A percentile compares a stretch with the other conserved stretches of the same genome.
These are phyloP conservation scores for Semnornis frantzii DNA, from an alignment of 2,113 vertebrate genomes.

Conservation along the genomic window DNA sequence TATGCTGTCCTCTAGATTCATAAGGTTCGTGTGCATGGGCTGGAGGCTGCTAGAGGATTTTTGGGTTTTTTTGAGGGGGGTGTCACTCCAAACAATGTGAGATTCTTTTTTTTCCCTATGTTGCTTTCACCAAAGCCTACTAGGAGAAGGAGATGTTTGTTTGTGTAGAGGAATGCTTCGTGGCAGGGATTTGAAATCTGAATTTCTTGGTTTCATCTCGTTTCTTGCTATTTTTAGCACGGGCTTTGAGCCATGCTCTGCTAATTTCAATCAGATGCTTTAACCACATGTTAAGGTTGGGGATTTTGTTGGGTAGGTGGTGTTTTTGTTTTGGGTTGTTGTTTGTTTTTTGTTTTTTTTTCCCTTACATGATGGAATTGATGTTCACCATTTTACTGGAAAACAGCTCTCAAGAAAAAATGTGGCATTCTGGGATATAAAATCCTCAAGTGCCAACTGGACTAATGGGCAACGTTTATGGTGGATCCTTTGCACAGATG, in stretches of 20 bases:
- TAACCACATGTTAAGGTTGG: not conserved
- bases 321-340: too few species aligned
- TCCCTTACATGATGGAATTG: not conserved
- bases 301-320: too few species aligned
- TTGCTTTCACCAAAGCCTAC: not conserved
- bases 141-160: not conserved
- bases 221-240: slow-evolving; percentile 13
- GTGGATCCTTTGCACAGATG: not conserved
- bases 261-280: not conserved
- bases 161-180: not conserved
- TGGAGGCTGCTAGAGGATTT: not conserved
- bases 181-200: not conserved
- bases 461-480: not conserved
- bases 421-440: not conserved
- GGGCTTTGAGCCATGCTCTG: not conserved
- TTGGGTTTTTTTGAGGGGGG: too few species aligned
- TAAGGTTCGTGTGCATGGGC: not conserved
- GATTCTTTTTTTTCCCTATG: not conserved
- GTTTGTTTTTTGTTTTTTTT: not conserved
- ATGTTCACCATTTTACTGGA: not conserved
- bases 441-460: not conserved
- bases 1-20: not conserved
- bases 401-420: not conserved
- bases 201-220: not conserved
- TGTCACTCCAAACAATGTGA: not conserved